Base-by-base conservation (phyloP, 2,113 vertebrate species). In the Embiotoca jacksoni region DNA sequence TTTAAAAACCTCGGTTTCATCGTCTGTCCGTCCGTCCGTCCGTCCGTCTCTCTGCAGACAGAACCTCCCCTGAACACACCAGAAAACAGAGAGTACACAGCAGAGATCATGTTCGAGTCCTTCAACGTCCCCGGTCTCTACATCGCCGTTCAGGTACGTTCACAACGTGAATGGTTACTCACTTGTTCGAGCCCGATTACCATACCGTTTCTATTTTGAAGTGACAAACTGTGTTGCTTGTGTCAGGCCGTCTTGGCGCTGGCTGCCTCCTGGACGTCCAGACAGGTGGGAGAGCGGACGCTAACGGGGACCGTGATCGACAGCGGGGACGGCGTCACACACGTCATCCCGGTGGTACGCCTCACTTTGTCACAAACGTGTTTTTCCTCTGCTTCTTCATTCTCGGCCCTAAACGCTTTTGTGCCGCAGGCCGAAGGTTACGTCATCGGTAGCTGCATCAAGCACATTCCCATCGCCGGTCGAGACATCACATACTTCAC, bases 101-200 rank as follows among this genome's bases (percentile, higher is more conserved):
- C 98, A 71, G 98, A 99, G 94, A 99, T 99, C 91, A 99, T 99
- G 98, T 99, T 99, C 1, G 97, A 99, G 92, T 99, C 98, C 11
- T 99, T 99, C 93, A 99, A 98, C 3, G 97, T 99, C 77, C 98
- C 98, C 6, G 98, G 98, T n/a, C 95, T 99, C 89, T 99, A 99
- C 93, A 99, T 99, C 60, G 98, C 97, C 78, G 98, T 99, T 77
- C 98, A 99, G 98, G 98, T 99, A 89, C 83, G 70, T 63, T 70
- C 49, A 4, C 60, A 13, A 10, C 36, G 4, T 30, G 0, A 44
- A 44, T 44, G 6, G 23, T 23, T 44, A 13, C 10, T 44, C 10
- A 3, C 41, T 44, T 11, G 10, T 11, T 44, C 13, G 39, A 10
- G 39, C 8, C 8, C 10, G 41, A 44, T 13, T 11, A 44, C 13